Evolutionary conservation across 2,113 vertebrate genomes (phyloP).

Genomic region (Perognathus longimembris): DNA sequence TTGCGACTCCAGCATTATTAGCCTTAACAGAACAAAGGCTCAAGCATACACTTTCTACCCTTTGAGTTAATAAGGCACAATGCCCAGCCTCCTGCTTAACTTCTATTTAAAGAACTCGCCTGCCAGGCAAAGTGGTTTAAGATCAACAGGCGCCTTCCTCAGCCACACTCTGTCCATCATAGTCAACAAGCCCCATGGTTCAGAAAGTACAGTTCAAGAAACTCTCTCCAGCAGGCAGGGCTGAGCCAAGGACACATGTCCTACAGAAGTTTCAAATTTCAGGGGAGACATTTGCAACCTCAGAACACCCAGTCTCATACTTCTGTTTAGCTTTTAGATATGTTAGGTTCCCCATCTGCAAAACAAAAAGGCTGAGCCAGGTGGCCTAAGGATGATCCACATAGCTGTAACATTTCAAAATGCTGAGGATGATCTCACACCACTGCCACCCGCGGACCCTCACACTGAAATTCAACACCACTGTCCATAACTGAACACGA

Average conservation of each 20-base stretch:
- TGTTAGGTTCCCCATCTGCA: neutral
- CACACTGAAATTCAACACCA: neutral
- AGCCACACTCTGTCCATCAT: neutral
- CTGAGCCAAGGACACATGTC: neutral
- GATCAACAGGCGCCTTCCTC: slow-evolving; percentile 27
- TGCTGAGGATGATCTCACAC: neutral
- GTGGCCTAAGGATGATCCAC: neutral
- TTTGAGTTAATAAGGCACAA: slow-evolving; percentile 41
- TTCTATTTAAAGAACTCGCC: slow-evolving; percentile 63
- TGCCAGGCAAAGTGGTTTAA: slow-evolving; percentile 22
- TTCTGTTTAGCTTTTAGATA: slow-evolving; percentile 4
- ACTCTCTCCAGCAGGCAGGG: neutral
- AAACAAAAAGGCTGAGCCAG: slow-evolving; percentile 8
- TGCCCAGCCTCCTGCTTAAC: neutral
- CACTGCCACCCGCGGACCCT: neutral
- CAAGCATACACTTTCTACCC: slow-evolving; percentile 44
- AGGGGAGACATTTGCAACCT: neutral
- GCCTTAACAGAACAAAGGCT: neutral
- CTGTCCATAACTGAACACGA: neutral
- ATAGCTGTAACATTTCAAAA: neutral
- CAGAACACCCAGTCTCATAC: slow-evolving; percentile 1
- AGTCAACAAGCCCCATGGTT: neutral
- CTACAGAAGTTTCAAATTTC: neutral
- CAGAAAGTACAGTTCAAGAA: neutral
- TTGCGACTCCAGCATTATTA: neutral